phyloP scores from a whole-genome alignment of 2,888 invertebrate genomes.

The Aspidapion aeneum region DNA sequence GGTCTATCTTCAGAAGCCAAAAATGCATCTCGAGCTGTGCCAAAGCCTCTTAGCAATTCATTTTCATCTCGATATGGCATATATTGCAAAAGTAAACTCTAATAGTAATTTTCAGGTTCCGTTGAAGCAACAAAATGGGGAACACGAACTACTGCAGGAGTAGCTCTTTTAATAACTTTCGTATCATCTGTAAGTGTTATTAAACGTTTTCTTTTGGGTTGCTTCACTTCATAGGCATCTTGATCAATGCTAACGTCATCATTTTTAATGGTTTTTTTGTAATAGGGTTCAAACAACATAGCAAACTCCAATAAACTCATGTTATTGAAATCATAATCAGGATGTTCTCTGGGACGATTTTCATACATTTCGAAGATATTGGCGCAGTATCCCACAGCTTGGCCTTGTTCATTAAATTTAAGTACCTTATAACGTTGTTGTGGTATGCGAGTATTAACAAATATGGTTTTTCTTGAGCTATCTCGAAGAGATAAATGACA shows the following conservation, averaged over 20 bases:
- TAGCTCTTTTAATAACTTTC: conserved; percentile 5
- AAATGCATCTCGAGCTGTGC: too few relatives aligned
- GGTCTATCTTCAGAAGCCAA: too few relatives aligned
- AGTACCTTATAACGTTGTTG: not conserved
- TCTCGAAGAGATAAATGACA: too few relatives aligned
- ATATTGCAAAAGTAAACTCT: too few relatives aligned
- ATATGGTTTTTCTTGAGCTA: too few relatives aligned
- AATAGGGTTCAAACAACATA: not conserved
- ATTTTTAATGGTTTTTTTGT: not conserved
- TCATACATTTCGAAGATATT: not conserved
- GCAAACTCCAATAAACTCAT: not conserved
- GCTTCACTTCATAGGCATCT: not conserved
- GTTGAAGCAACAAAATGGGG: too few relatives aligned
- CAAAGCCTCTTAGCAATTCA: too few relatives aligned
- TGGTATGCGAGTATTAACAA: not conserved
- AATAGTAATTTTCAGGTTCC: too few relatives aligned
- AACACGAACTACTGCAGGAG: conserved; percentile 10
- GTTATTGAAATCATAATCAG: not conserved
- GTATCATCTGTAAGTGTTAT: conserved; percentile 9
- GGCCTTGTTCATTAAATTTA: not conserved
- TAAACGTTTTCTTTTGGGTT: not conserved
- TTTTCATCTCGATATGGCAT: too few relatives aligned
- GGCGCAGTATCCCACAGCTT: not conserved
- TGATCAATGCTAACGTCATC: not conserved
- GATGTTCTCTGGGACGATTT: not conserved